phyloP scores from a whole-genome alignment of 2,113 vertebrate species.

The Prunella fulvescens region DNA sequence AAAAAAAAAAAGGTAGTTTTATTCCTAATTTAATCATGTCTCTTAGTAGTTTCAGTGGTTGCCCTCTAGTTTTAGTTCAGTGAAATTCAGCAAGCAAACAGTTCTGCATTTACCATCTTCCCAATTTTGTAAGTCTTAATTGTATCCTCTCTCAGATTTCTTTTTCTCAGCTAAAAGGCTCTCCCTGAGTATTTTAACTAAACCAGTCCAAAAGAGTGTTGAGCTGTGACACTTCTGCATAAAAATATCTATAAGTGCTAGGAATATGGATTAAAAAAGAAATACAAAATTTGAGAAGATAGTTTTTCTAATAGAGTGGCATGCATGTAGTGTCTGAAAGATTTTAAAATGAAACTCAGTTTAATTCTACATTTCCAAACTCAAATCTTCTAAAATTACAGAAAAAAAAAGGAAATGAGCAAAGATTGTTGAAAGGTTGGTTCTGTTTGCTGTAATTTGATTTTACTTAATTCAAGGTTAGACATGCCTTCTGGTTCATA shows the following conservation, averaged over 20 bases:
- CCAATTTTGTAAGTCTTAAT: background rate
- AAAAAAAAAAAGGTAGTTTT: background rate
- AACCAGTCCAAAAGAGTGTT: background rate
- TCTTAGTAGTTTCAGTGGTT: background rate
- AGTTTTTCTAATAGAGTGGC: background rate
- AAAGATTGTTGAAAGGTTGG: background rate
- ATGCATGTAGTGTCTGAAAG: background rate
- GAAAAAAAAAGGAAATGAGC: background rate
- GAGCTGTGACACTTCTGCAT: background rate
- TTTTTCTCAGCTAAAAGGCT: background rate
- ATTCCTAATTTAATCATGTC: background rate
- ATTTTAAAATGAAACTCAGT: background rate
- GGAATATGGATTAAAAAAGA: background rate
- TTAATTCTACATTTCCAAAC: background rate
- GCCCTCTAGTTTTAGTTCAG: background rate
- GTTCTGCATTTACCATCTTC: background rate
- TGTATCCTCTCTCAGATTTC: background rate
- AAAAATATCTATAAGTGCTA: background rate
- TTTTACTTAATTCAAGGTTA: background rate
- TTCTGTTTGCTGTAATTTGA: background rate
- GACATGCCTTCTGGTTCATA: background rate
- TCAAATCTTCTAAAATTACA: background rate
- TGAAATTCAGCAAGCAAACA: background rate
- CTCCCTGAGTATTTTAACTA: background rate
- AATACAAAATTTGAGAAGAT: background rate